phyloP scores from a whole-genome alignment of 2,113 vertebrate species.

The Scortum barcoo region DNA sequence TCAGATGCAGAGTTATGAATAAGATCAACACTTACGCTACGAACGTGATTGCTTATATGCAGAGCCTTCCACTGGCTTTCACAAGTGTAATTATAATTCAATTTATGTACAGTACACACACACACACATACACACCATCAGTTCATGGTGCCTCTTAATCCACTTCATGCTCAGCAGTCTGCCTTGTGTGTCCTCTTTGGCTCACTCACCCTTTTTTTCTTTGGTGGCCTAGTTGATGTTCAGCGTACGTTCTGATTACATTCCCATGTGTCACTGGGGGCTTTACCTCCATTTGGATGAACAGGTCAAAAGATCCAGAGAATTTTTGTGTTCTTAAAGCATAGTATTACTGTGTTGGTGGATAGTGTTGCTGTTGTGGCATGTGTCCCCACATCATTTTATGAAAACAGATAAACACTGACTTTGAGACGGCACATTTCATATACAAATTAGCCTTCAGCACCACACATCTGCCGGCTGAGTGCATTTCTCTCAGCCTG shows the following conservation, averaged over 20 bases:
- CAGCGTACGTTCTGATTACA: not conserved
- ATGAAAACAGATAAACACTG: slow-evolving; percentile 34
- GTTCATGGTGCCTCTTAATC: slow-evolving; percentile 6
- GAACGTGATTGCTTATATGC: not conserved
- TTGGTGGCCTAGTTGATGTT: not conserved
- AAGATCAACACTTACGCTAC: not conserved
- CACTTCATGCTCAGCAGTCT: slow-evolving; percentile 12
- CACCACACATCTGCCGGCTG: slow-evolving; percentile 35
- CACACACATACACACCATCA: not conserved
- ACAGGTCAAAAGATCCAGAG: slow-evolving; percentile 11
- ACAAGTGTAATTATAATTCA: slow-evolving; percentile 19
- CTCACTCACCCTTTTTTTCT: not conserved
- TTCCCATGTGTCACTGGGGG: not conserved
- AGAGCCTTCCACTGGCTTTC: slow-evolving; percentile 10
- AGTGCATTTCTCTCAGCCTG: slow-evolving; percentile 41
- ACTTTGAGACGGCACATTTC: slow-evolving; percentile 30
- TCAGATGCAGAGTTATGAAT: not conserved
- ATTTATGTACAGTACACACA: slow-evolving; percentile 1
- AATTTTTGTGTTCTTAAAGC: not conserved
- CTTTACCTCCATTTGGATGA: not conserved
- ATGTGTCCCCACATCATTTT: slow-evolving; percentile 29
- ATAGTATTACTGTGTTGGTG: not conserved
- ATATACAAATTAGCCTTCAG: slow-evolving; percentile 43
- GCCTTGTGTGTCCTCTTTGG: not conserved
- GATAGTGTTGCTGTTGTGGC: not conserved